These are phyloP conservation scores for Heliconius melpomene DNA, from an alignment of 1,140 invertebrate species.

Conservation along the genomic window DNA sequence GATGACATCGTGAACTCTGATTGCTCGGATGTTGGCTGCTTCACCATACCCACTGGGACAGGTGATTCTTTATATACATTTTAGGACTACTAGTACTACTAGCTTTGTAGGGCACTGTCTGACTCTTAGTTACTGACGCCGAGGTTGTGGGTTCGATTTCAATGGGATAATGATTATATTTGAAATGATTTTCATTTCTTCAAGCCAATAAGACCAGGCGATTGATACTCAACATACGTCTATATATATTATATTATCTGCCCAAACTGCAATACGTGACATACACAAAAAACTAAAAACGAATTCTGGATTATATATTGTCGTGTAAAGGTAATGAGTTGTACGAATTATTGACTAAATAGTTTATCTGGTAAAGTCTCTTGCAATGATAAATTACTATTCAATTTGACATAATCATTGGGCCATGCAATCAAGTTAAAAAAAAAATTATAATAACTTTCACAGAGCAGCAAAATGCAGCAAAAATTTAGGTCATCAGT, in stretches of 20 bases:
- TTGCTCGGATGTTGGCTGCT: slow-evolving; percentile 94
- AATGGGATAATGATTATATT: not conserved
- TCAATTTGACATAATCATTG: too few species aligned
- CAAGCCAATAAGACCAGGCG: not conserved
- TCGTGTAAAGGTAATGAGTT: too few species aligned
- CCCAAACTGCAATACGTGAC: not conserved
- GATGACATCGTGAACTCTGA: slow-evolving; percentile 98
- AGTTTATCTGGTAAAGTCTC: too few species aligned
- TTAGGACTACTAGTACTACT: not conserved
- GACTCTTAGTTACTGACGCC: not conserved
- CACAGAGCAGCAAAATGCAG: too few species aligned
- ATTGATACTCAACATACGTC: not conserved
- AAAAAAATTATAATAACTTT: too few species aligned
- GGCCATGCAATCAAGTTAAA: too few species aligned
- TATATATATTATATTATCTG: too few species aligned
- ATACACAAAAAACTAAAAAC: not conserved
- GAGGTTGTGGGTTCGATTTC: not conserved
- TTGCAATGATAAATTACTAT: too few species aligned
- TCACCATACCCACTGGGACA: slow-evolving; percentile 94
- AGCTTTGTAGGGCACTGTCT: not conserved
- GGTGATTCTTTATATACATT: slow-evolving; percentile 12
- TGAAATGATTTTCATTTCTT: not conserved
- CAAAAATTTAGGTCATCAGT: not conserved
- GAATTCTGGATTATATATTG: too few species aligned
- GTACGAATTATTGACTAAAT: too few species aligned